Percentiles rank a stretch among this genome's conserved stretches.
These are phyloP conservation scores for Acanthosepion esculentum DNA, from an alignment of 2,888 invertebrate species.

Conservation along the genomic window DNA sequence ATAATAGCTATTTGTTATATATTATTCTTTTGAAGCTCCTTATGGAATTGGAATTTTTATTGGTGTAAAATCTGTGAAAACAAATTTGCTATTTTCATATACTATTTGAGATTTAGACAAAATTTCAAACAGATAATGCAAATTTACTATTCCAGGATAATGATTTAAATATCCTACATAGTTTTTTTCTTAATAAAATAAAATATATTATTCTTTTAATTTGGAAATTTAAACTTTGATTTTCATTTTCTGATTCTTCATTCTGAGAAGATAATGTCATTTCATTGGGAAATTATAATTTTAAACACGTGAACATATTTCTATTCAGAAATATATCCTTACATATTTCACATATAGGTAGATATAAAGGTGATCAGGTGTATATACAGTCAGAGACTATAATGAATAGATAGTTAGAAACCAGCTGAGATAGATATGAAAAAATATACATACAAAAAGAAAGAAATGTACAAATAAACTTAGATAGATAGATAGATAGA, in stretches of 20 bases:
- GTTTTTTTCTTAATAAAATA: not conserved
- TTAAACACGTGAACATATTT: not conserved
- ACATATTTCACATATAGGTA: not conserved
- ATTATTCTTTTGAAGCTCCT: not conserved
- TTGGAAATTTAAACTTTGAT: no score
- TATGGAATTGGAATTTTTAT: not conserved
- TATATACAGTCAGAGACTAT: not conserved
- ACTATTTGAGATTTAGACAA: not conserved
- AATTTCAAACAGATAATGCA: not conserved
- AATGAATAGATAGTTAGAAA: not conserved
- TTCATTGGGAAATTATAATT: slow-evolving; percentile 17
- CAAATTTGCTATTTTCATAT: not conserved
- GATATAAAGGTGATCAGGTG: not conserved
- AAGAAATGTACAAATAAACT: no score
- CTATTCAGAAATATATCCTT: not conserved
- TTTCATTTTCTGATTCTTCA: not conserved
- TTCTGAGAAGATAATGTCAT: not conserved
- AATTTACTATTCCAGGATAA: not conserved
- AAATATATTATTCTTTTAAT: not conserved
- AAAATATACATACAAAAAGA: no score
- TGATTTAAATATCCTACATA: not conserved
- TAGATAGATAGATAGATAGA: not conserved
- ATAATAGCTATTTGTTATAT: not conserved
- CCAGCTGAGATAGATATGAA: not conserved
- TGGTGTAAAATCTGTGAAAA: not conserved